A percentile compares a stretch with the other conserved stretches of the same genome.
Conservation (phyloP, 2,113 vertebrate species). For the Antidorcas marsupialis region DNA sequence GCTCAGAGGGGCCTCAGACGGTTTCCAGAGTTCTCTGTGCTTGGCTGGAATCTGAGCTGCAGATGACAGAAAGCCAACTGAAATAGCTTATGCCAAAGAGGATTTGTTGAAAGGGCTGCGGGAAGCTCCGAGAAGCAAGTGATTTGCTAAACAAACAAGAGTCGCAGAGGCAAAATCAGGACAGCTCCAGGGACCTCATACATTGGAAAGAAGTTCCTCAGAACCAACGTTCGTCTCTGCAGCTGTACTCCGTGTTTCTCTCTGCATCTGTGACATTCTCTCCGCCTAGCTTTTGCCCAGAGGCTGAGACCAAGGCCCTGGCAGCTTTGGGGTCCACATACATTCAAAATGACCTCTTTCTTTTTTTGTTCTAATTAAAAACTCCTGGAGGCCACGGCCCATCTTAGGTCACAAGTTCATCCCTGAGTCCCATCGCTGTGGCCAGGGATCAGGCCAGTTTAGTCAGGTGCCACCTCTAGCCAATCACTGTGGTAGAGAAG, state of each 20-base stretch:
- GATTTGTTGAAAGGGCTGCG: not conserved
- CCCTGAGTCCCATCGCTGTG: not conserved
- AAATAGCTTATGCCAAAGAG: not conserved
- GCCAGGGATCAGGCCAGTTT: not conserved
- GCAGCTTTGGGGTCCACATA: not conserved
- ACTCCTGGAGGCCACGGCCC: not conserved
- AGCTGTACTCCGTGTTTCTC: not conserved
- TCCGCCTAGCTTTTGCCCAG: not conserved
- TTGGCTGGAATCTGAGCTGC: not conserved
- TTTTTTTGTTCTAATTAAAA: conserved; percentile 22
- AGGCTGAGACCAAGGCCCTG: not conserved
- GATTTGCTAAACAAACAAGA: not conserved
- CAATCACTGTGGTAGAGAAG: not conserved
- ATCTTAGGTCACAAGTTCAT: not conserved
- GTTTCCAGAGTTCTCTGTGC: not conserved
- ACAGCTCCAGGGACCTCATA: not conserved
- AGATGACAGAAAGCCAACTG: not conserved
- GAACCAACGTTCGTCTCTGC: not conserved
- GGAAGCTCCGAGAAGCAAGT: not conserved
- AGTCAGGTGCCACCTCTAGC: not conserved
- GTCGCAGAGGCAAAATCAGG: not conserved
- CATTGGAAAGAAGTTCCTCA: not conserved
- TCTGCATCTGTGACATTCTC: not conserved
- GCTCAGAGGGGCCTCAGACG: not conserved
- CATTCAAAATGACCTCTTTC: not conserved